Evolutionary conservation across 2,113 vertebrate genomes (phyloP).

Genomic region (Scatophagus argus): DNA sequence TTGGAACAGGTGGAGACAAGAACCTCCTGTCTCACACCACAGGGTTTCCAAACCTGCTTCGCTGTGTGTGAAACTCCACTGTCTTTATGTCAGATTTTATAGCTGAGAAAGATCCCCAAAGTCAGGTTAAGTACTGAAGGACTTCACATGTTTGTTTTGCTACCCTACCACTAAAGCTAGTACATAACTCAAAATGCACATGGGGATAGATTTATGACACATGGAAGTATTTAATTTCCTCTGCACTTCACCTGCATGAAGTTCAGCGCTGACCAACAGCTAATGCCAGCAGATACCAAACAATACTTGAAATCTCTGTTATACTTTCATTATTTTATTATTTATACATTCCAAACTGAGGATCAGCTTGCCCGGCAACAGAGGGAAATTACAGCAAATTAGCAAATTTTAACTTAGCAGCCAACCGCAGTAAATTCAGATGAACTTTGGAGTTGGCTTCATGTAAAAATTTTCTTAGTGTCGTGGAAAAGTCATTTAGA

Average conservation of each 20-base stretch:
- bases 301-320: no score
- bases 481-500: no score
- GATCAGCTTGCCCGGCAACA: no score
- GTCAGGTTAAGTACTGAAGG: not conserved
- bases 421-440: not conserved
- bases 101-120: not conserved
- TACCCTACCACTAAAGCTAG: not conserved
- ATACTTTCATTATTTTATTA: no score
- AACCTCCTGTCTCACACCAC: constrained; percentile 13
- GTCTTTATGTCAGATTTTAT: not conserved
- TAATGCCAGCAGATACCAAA: no score
- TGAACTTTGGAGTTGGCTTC: not conserved
- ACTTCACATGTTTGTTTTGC: not conserved
- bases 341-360: no score
- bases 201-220: not conserved
- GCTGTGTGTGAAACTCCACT: not conserved
- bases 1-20: constrained; percentile 47
- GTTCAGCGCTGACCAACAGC: not conserved
- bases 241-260: not conserved
- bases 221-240: not conserved
- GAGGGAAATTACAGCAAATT: no score
- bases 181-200: not conserved
- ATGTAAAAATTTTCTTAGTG: not conserved
- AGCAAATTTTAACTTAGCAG: no score
- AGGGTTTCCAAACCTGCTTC: constrained; percentile 1